These are phyloP conservation scores for Pemphigus obesinymphae DNA, from an alignment of 1,140 invertebrate species.

Conservation along the genomic window DNA sequence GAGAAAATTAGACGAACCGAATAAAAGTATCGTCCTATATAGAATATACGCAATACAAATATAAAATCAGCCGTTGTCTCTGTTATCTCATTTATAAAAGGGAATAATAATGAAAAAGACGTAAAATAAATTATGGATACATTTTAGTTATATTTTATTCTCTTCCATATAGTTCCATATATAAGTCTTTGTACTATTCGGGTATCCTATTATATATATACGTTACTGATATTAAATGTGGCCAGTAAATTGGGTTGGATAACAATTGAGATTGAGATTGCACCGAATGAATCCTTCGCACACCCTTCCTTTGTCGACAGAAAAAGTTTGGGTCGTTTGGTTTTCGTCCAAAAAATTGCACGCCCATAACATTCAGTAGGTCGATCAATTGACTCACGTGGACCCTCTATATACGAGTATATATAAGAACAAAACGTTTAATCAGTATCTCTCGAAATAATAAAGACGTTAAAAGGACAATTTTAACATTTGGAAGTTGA, in stretches of 20 bases:
- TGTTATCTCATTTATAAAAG: no score
- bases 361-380: constrained; percentile 18
- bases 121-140: no score
- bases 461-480: neutral
- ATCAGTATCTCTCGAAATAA: neutral
- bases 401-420: neutral
- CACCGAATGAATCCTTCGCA: constrained; percentile 4
- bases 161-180: no score
- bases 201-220: no score
- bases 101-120: no score
- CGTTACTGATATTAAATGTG: neutral
- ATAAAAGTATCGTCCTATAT: no score
- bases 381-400: neutral
- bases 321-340: constrained; percentile 29
- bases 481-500: neutral
- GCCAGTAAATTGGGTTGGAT: constrained; percentile 13
- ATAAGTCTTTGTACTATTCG: no score
- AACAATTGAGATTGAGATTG: constrained; percentile 29
- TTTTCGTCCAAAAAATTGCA: constrained; percentile 19
- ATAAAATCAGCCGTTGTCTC: no score
- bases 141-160: no score
- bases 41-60: no score
- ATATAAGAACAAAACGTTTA: constrained; percentile 4
- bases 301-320: neutral
- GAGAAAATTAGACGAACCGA: no score